phyloP scores from a whole-genome alignment of 2,797 vertebrate genomes.

The Parauchenoglanis punctatus region DNA sequence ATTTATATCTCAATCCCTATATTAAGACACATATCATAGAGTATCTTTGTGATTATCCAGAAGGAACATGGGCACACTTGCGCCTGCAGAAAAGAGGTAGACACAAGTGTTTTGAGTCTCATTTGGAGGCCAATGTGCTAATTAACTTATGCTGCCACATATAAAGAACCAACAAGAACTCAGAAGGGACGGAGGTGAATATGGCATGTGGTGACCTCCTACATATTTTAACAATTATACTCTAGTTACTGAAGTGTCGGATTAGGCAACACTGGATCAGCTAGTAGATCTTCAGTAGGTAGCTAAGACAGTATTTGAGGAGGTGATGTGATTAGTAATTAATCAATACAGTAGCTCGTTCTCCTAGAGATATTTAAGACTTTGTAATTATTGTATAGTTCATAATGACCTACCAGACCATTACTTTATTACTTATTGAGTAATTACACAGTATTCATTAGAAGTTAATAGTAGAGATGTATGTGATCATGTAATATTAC shows the following conservation, averaged over 20 bases:
- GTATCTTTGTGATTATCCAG: slow-evolving; percentile 9
- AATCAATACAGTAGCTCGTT: neutral
- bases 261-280: neutral
- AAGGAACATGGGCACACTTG: neutral
- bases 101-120: neutral
- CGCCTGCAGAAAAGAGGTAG: neutral
- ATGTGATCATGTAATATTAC: neutral
- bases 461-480: neutral
- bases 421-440: neutral
- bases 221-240: neutral
- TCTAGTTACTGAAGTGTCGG: neutral
- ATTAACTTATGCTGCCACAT: neutral
- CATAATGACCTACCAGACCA: neutral
- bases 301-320: neutral
- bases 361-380: neutral
- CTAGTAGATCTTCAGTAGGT: neutral
- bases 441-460: neutral
- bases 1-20: neutral
- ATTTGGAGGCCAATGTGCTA: slow-evolving; percentile 2
- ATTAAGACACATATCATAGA: neutral
- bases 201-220: neutral
- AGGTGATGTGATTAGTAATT: neutral
- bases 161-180: neutral
- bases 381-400: neutral
- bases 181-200: neutral